Percentiles rank a stretch among this genome's conserved stretches.
Conservation (phyloP, 1,140 invertebrate species). For the Euwallacea similis region DNA sequence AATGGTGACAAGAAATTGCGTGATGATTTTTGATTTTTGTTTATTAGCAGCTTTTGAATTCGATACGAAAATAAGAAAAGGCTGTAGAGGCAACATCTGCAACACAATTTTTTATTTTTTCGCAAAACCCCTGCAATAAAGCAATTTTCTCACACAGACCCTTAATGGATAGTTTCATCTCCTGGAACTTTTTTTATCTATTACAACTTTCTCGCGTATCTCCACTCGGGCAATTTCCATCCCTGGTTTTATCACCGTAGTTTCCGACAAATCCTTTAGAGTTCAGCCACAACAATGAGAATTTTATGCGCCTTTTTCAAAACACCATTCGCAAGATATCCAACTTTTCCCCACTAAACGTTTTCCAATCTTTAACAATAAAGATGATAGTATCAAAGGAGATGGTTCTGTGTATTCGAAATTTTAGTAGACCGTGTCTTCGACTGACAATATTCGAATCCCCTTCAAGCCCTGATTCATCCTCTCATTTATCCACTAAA, state of each 20-base stretch:
- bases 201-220: conserved; percentile 19
- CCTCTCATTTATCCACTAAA: conserved; percentile 10
- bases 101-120: too few species aligned
- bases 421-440: too few species aligned
- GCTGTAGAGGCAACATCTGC: too few species aligned
- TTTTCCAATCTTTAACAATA: conserved; percentile 33
- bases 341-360: conserved; percentile 28
- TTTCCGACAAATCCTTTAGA: conserved; percentile 24
- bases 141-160: too few species aligned
- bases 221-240: conserved; percentile 15
- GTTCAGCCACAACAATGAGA: conserved; percentile 28
- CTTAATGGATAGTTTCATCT: too few species aligned
- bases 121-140: too few species aligned
- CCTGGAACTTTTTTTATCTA: conserved; percentile 7
- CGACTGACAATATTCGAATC: not conserved
- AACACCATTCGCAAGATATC: conserved; percentile 30
- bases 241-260: conserved; percentile 26
- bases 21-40: too few species aligned
- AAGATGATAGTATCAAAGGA: not conserved
- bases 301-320: conserved; percentile 31
- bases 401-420: too few species aligned
- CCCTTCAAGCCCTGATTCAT: conserved; percentile 1
- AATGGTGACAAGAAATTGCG: too few species aligned
- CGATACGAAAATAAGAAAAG: too few species aligned
- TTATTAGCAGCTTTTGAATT: too few species aligned